A percentile compares a stretch with the other conserved stretches of the same genome.
phyloP scores from a whole-genome alignment of 2,888 invertebrate genomes.

The Aspidapion aeneum region DNA sequence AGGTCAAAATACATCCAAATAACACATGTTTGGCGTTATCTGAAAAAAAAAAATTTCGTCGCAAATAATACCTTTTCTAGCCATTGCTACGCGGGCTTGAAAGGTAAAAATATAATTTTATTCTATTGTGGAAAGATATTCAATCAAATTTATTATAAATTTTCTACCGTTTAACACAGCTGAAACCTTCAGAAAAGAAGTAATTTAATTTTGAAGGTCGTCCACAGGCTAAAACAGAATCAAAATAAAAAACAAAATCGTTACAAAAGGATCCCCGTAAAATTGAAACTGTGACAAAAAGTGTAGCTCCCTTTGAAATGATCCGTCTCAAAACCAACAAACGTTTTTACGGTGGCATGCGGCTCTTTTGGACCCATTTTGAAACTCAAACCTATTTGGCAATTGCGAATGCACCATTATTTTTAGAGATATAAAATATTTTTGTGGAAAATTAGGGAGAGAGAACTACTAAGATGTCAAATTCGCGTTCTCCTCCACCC shows the following conservation, averaged over 20 bases:
- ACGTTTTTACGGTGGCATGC: not conserved
- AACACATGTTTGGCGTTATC: too few species aligned
- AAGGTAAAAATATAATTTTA: too few species aligned
- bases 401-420: not conserved
- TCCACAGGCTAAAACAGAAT: not conserved
- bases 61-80: too few species aligned
- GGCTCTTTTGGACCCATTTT: not conserved
- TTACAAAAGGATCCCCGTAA: not conserved
- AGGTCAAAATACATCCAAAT: too few species aligned
- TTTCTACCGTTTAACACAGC: not conserved
- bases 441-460: too few species aligned
- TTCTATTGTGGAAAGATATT: too few species aligned
- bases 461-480: too few species aligned
- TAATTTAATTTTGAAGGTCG: not conserved
- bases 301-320: not conserved
- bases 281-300: not conserved
- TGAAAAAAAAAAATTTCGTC: too few species aligned
- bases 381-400: not conserved
- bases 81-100: too few species aligned
- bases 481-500: too few species aligned
- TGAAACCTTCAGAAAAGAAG: too few species aligned
- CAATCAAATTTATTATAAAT: too few species aligned
- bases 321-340: not conserved
- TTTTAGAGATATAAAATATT: not conserved
- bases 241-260: not conserved